A percentile compares a stretch with the other conserved stretches of the same genome.
Conservation (phyloP, 1,140 invertebrate genomes). For the Drosophila neocordata region DNA sequence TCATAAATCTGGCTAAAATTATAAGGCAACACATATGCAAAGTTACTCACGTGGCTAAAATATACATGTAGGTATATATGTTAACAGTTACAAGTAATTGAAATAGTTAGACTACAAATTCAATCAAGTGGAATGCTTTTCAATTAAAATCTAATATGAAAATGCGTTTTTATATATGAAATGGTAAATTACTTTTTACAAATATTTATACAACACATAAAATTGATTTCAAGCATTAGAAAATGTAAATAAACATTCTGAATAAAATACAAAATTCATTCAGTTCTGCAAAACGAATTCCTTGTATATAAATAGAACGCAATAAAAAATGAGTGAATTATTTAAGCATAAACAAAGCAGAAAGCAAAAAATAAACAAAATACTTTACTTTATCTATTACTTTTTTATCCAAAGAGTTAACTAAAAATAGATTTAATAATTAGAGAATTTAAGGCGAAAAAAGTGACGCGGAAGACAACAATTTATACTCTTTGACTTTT, state of each 20-base stretch:
- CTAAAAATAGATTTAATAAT: neutral
- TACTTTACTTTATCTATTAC: neutral
- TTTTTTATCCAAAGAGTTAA: neutral
- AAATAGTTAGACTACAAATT: neutral
- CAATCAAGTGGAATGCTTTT: neutral
- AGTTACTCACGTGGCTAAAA: slow-evolving; percentile 1
- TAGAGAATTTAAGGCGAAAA: too few relatives aligned
- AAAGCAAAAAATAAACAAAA: slow-evolving; percentile 5
- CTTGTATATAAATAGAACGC: slow-evolving; percentile 21
- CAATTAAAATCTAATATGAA: neutral
- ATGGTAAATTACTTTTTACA: neutral
- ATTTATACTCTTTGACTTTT: too few relatives aligned
- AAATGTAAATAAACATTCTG: neutral
- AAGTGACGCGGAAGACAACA: too few relatives aligned
- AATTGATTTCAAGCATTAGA: neutral
- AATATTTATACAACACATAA: neutral
- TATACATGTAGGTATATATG: too few relatives aligned
- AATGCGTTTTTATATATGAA: neutral
- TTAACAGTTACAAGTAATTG: too few relatives aligned
- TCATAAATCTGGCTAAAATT: slow-evolving; percentile 23
- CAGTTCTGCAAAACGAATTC: slow-evolving; percentile 22
- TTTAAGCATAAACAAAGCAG: slow-evolving; percentile 18
- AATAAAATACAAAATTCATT: neutral
- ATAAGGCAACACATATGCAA: slow-evolving; percentile 6
- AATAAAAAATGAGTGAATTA: slow-evolving; percentile 14